phyloP scores from a whole-genome alignment of 2,888 invertebrate genomes.

The Serrognathus titanus region DNA sequence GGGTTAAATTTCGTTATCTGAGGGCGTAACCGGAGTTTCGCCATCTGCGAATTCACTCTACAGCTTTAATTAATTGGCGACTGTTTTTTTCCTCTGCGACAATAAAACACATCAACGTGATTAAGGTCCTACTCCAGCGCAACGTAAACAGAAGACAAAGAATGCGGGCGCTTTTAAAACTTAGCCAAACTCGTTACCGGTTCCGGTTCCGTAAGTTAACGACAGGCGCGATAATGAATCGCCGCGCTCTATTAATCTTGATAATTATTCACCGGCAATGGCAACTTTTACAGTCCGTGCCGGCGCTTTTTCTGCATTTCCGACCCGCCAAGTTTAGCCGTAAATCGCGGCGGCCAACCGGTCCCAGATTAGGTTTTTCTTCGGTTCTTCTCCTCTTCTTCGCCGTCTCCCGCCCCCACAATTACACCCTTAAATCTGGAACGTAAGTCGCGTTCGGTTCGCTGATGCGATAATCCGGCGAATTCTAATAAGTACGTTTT shows the following conservation, averaged over 20 bases:
- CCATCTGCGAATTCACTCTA: too few species aligned
- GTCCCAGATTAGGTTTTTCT: not conserved
- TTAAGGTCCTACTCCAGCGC: not conserved
- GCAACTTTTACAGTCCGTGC: slow-evolving; percentile 28
- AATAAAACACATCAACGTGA: not conserved
- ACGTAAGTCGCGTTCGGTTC: not conserved
- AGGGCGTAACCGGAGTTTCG: too few species aligned
- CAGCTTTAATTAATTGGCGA: not conserved
- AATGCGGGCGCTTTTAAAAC: not conserved
- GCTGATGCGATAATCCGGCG: too few species aligned
- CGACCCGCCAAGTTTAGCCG: not conserved
- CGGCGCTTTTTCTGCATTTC: slow-evolving; percentile 13
- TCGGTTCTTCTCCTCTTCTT: not conserved
- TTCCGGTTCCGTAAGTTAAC: slow-evolving; percentile 3
- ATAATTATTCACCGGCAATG: slow-evolving; percentile 26
- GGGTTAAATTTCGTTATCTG: too few species aligned
- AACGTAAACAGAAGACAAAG: slow-evolving; percentile 1
- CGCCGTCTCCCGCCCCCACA: not conserved
- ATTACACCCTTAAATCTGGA: not conserved
- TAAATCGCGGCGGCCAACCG: not conserved
- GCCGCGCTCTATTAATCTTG: slow-evolving; percentile 2
- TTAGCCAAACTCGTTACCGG: slow-evolving; percentile 1
- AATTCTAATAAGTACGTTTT: too few species aligned
- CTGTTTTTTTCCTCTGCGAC: not conserved
- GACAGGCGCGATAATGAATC: slow-evolving; percentile 1